Evolutionary conservation across 37 sponge, comb jelly and placozoan genomes (phyloP), one percentile per base, ranked within the genome.

Genomic region (Amphimedon queenslandica): DNA sequence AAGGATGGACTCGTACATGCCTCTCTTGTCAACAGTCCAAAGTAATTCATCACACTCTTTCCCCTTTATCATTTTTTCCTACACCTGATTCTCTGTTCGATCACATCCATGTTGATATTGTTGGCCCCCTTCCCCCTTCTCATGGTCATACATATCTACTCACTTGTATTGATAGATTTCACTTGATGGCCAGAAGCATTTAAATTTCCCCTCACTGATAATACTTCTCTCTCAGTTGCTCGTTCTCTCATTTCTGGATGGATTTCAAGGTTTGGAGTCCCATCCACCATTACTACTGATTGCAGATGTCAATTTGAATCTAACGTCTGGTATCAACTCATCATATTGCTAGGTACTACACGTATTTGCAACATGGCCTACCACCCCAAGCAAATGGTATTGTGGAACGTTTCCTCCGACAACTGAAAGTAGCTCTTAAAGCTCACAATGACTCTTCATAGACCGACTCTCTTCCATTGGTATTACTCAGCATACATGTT

Each of bases 101-200:
- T 34, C 78, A 77, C 69, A 55, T 77, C 57, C 78, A 77, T 35
- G n/a, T n/a, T n/a, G n/a, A n/a, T n/a, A n/a, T n/a, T n/a, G n/a
- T n/a, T n/a, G n/a, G n/a, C n/a, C n/a, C n/a, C n/a, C n/a, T n/a
- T n/a, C n/a, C n/a, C n/a, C n/a, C n/a, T n/a, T 78, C 23, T 69
- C 67, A 36, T n/a, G n/a, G n/a, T n/a, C n/a, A n/a, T n/a, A n/a
- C n/a, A n/a, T n/a, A n/a, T n/a, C n/a, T n/a, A n/a, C n/a, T n/a
- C n/a, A n/a, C n/a, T n/a, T n/a, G n/a, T n/a, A n/a, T n/a, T n/a
- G n/a, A n/a, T n/a, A n/a, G 58, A 58, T 1, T 78, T 78, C 60
- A 78, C 69, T 30, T 10, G 79, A 13, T 78, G 79, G 79, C 79
- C 79, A 20, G 79, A 78, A 78, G 79, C 70, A 57, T 69, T 78